phyloP scores from a whole-genome alignment of 1,140 invertebrate species.

The Drosophila seguyi region DNA sequence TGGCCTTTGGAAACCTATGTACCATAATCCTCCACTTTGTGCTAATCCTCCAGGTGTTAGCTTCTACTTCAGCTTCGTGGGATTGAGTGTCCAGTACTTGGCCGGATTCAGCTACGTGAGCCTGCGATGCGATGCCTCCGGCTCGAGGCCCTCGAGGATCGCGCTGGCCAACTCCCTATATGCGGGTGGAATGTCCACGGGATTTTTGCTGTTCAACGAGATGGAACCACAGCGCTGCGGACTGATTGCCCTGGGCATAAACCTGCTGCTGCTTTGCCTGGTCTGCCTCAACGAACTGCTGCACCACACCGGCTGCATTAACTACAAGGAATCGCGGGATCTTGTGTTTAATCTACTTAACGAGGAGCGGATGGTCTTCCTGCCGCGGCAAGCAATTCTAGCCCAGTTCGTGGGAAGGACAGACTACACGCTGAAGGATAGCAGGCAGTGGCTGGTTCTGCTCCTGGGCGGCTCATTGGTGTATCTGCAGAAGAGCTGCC shows the following conservation, averaged over 20 bases:
- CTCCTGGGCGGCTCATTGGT: slow-evolving; percentile 50
- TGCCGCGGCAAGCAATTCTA: slow-evolving; percentile 61
- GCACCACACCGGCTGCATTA: slow-evolving; percentile 61
- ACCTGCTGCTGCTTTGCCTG: slow-evolving; percentile 49
- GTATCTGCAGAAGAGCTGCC: slow-evolving; percentile 49
- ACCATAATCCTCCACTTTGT: not conserved
- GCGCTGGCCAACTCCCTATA: slow-evolving; percentile 67
- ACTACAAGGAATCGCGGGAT: slow-evolving; percentile 74
- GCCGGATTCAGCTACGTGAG: slow-evolving; percentile 73
- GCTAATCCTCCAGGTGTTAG: slow-evolving; percentile 54
- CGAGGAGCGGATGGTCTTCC: slow-evolving; percentile 71
- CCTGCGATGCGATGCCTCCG: slow-evolving; percentile 62
- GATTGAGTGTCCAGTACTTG: slow-evolving; percentile 64
- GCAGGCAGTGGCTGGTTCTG: slow-evolving; percentile 71
- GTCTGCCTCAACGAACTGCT: slow-evolving; percentile 73
- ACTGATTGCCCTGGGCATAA: slow-evolving; percentile 54
- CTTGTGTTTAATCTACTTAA: slow-evolving; percentile 77
- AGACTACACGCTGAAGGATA: slow-evolving; percentile 56
- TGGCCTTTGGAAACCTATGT: no score
- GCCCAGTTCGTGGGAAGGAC: slow-evolving; percentile 69
- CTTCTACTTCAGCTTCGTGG: slow-evolving; percentile 77
- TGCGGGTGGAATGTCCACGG: slow-evolving; percentile 55
- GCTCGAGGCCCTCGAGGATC: slow-evolving; percentile 60
- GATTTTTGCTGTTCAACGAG: slow-evolving; percentile 78
- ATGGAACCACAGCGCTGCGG: slow-evolving; percentile 68